phyloP scores from a whole-genome alignment of 2,888 invertebrate genomes.

The Aphrophora alni region DNA sequence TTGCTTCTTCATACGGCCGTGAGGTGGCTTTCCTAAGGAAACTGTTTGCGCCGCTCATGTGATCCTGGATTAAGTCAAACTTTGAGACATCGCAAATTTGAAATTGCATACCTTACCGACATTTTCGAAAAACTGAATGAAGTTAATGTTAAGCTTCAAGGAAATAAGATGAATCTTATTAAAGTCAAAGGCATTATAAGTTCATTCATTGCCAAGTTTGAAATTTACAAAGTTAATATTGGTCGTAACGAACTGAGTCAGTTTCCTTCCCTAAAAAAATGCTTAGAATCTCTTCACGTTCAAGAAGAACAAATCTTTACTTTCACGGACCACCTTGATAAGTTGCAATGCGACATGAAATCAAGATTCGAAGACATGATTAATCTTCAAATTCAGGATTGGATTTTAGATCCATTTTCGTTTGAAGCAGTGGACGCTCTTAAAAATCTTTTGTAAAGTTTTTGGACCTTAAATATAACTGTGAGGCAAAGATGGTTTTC shows the following conservation, averaged over 20 bases:
- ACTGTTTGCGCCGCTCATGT: neutral
- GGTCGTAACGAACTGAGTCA: neutral
- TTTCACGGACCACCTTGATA: slow-evolving; percentile 2
- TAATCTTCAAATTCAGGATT: slow-evolving; percentile 1
- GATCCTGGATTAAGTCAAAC: neutral
- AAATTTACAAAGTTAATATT: neutral
- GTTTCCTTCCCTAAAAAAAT: neutral
- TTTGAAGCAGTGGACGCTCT: neutral
- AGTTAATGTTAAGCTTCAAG: neutral
- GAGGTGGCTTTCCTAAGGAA: neutral
- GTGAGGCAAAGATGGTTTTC: neutral
- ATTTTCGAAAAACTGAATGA: neutral
- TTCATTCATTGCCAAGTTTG: neutral
- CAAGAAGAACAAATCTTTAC: slow-evolving; percentile 10
- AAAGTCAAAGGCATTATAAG: neutral
- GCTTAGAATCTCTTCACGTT: neutral
- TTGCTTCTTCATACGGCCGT: neutral
- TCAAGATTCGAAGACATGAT: slow-evolving; percentile 4
- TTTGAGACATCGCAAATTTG: neutral
- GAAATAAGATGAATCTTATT: neutral
- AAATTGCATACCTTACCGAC: neutral
- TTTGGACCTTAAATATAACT: neutral
- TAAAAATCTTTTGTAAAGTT: neutral
- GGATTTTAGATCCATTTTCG: neutral
- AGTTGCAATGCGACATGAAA: neutral